phyloP scores from a whole-genome alignment of 2,797 vertebrate species.

The Silurus lanzhouensis region DNA sequence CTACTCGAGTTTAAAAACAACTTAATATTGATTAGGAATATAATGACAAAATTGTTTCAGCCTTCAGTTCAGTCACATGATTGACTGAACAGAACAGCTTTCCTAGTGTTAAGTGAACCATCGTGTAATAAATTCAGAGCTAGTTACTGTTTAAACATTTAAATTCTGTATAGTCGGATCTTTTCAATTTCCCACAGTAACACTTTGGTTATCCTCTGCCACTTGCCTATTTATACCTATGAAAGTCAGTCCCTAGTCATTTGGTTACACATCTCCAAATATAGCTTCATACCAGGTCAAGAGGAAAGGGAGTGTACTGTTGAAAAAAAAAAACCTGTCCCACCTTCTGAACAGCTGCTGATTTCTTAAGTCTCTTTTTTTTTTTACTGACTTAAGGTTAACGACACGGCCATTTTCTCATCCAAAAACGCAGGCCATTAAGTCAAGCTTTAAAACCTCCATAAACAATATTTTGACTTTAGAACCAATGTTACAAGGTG shows the following conservation, averaged over 20 bases:
- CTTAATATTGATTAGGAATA: neutral
- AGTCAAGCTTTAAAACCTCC: neutral
- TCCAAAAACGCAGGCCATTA: neutral
- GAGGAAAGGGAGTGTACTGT: constrained; percentile 28
- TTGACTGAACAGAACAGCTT: neutral
- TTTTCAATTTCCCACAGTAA: constrained; percentile 58
- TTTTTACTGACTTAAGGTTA: constrained; percentile 26
- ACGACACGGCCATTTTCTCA: neutral
- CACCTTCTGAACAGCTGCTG: constrained; percentile 68
- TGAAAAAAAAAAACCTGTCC: constrained; percentile 46
- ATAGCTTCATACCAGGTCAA: constrained; percentile 62
- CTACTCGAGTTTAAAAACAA: neutral
- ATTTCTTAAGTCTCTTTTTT: constrained; percentile 60
- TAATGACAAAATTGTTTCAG: neutral
- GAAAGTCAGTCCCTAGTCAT: constrained; percentile 62
- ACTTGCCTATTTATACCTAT: constrained; percentile 72
- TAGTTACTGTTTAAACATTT: constrained; percentile 8
- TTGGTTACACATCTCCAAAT: constrained; percentile 73
- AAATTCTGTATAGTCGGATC: constrained; percentile 34
- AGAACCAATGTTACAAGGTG: neutral
- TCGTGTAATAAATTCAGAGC: neutral
- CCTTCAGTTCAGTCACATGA: constrained; percentile 6
- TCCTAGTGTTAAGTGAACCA: neutral
- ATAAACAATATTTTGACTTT: constrained; percentile 1
- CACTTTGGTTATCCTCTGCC: constrained; percentile 57